phyloP scores from a whole-genome alignment of 2,888 invertebrate genomes.

The Zonitis immaculata region DNA sequence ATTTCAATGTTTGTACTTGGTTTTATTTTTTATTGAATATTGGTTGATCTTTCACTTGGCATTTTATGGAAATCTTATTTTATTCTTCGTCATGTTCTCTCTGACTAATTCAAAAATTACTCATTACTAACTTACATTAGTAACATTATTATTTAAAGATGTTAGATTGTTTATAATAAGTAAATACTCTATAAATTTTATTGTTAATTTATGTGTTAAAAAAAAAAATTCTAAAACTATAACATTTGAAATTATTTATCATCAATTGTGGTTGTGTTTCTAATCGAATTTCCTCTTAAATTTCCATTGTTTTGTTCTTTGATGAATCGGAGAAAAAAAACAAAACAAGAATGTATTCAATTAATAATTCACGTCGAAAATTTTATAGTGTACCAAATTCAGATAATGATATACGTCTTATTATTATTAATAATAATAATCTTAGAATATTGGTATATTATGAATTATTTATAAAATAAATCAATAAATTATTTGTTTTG shows the following conservation, averaged over 20 bases:
- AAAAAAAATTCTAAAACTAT: too few relatives aligned
- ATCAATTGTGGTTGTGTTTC: too few relatives aligned
- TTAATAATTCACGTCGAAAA: not conserved
- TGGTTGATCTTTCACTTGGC: not conserved
- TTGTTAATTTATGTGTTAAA: too few relatives aligned
- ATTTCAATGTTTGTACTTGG: not conserved
- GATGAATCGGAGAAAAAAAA: too few relatives aligned
- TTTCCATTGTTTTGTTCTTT: too few relatives aligned
- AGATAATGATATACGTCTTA: not conserved
- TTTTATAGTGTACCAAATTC: slow-evolving; percentile 3
- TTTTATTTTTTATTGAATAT: not conserved
- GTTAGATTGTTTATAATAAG: too few relatives aligned
- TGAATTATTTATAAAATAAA: not conserved
- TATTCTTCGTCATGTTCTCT: too few relatives aligned
- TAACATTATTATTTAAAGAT: too few relatives aligned
- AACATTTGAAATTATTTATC: too few relatives aligned
- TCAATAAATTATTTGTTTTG: slow-evolving; percentile 6
- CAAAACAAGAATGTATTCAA: not conserved
- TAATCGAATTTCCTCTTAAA: not conserved
- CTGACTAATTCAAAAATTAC: too few relatives aligned
- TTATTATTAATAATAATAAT: not conserved
- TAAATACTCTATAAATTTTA: too few relatives aligned
- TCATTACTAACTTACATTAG: too few relatives aligned
- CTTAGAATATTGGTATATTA: not conserved
- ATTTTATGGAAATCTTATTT: not conserved